Base-by-base conservation (phyloP, 2,797 vertebrate species). In the Loriculus beryllinus region DNA sequence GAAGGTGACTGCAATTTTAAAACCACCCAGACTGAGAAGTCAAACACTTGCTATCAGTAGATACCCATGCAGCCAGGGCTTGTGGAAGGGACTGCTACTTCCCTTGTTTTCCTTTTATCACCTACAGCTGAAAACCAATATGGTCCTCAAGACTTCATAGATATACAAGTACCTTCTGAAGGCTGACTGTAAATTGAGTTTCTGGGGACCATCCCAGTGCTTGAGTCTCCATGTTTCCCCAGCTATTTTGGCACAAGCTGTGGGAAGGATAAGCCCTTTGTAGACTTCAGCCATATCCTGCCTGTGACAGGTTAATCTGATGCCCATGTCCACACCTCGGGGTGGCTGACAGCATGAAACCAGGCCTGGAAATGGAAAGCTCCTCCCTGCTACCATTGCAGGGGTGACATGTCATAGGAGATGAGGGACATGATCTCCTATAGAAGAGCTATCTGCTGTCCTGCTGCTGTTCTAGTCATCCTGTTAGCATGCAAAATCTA, bases 311-410 rank as follows among this genome's bases (percentile, higher is more conserved):
- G 70, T 62, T 77, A 26, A 78, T 75, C 52, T 69, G 52, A 84
- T 77, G 82, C 60, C 76, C 31, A 2, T 0, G 7, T 65, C 85
- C 5, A 0, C 4, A 0, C 62, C 62, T 57, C 0, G 2, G 9
- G 28, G 54, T n/a, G 37, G 26, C 0, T 85, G 91, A 48, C 68
- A 62, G 60, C 18, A 2, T 2, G 35, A 54, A 77, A 28, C 7
- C 64, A 67, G 64, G 33, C 28, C 70, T 89, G 94, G 75, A 39
- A 77, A 16, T 89, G 94, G 64, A 39, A 71, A 35, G 21, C 51
- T 82, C 75, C 56, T 64, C 47, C n/a, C 87, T 63, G 45, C 82
- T 91, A 11, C 37, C 3, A 0, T 35, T 67, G 26, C 25, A 19
- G 33, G 70, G 63, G 17, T 59, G 74, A n/a, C 35, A 4, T 5